Conservation (phyloP, 2,888 invertebrate genomes). For the Drosophila pegasa region DNA sequence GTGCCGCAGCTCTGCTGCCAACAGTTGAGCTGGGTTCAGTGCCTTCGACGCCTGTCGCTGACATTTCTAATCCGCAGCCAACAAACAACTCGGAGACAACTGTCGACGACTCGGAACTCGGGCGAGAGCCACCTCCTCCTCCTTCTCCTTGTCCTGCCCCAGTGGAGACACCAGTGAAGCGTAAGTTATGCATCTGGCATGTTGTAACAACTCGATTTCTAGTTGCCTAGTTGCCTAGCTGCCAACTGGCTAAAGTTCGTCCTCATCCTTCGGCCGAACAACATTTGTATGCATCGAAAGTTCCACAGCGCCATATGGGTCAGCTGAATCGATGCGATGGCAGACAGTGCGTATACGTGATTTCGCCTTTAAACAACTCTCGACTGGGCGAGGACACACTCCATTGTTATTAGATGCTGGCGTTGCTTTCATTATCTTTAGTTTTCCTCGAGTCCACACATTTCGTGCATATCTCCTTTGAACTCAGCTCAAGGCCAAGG, state of each 20-base stretch:
- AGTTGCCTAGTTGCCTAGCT: slow-evolving; percentile 29
- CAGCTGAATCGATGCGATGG: slow-evolving; percentile 63
- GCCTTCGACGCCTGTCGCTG: slow-evolving; percentile 47
- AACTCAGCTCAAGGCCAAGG: neutral
- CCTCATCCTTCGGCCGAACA: slow-evolving; percentile 4
- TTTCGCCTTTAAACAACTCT: slow-evolving; percentile 39
- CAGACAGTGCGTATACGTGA: slow-evolving; percentile 60
- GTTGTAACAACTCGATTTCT: slow-evolving; percentile 45
- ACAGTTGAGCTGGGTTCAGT: slow-evolving; percentile 70
- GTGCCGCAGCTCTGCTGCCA: slow-evolving; percentile 64
- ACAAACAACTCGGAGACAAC: slow-evolving; percentile 55
- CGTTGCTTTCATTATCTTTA: neutral
- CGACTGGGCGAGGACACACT: neutral
- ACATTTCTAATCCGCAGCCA: slow-evolving; percentile 48
- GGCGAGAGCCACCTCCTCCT: slow-evolving; percentile 30
- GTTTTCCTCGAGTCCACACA: neutral
- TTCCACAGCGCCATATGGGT: slow-evolving; percentile 50
- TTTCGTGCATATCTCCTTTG: slow-evolving; percentile 9
- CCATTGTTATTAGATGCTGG: slow-evolving; percentile 29
- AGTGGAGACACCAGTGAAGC: slow-evolving; percentile 52
- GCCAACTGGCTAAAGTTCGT: slow-evolving; percentile 49
- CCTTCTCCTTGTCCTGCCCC: slow-evolving; percentile 5
- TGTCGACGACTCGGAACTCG: slow-evolving; percentile 55
- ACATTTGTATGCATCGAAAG: slow-evolving; percentile 61
- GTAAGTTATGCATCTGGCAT: slow-evolving; percentile 66